phyloP scores from a whole-genome alignment of 2,888 invertebrate genomes.

The Aphodius sticticus region DNA sequence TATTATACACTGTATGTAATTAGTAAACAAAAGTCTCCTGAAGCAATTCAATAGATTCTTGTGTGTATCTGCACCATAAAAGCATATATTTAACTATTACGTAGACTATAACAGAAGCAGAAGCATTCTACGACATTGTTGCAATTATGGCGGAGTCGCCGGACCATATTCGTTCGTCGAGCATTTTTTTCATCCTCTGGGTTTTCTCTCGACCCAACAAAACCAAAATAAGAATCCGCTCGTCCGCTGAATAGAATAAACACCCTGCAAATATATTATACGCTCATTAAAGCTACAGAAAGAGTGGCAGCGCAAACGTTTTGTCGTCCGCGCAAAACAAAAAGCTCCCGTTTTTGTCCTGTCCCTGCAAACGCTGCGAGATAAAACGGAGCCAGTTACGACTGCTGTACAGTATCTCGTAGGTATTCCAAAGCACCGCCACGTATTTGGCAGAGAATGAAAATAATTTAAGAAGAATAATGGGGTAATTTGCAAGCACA shows the following conservation, averaged over 20 bases:
- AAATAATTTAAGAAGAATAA: slow-evolving; percentile 19
- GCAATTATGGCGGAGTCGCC: too few relatives aligned
- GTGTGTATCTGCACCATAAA: too few relatives aligned
- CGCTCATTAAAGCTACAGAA: not conserved
- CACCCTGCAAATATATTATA: not conserved
- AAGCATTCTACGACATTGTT: too few relatives aligned
- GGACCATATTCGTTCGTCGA: too few relatives aligned
- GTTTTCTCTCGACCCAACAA: not conserved
- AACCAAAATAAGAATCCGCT: not conserved
- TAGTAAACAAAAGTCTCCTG: too few relatives aligned
- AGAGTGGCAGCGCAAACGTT: not conserved
- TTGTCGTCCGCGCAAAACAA: not conserved
- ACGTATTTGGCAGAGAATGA: slow-evolving; percentile 12
- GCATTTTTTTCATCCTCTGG: too few relatives aligned
- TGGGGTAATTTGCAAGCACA: slow-evolving; percentile 24
- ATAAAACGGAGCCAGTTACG: not conserved
- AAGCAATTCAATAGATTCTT: too few relatives aligned
- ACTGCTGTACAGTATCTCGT: not conserved
- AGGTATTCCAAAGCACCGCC: not conserved
- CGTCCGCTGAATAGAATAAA: not conserved
- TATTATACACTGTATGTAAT: too few relatives aligned
- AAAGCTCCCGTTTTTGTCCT: not conserved
- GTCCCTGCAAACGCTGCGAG: not conserved
- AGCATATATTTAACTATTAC: too few relatives aligned
- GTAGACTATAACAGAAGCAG: too few relatives aligned